Evolutionary conservation across 2,797 vertebrate genomes (phyloP).

Genomic region (Tauraco hartlaubi): DNA sequence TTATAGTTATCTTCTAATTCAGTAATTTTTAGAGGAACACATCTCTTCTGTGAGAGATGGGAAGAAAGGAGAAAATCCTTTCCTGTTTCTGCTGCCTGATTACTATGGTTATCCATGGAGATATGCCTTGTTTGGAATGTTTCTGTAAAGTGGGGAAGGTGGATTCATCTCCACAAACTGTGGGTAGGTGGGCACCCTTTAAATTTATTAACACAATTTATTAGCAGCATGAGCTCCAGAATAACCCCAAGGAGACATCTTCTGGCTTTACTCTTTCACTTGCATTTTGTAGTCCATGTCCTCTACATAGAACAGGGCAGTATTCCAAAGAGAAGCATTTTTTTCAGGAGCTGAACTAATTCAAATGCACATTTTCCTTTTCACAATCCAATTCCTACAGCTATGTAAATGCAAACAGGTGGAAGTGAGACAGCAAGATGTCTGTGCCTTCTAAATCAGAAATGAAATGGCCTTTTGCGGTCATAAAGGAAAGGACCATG

Average conservation of each 20-base stretch:
- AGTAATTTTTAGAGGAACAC: not conserved
- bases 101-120: not conserved
- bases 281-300: not conserved
- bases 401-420: not conserved
- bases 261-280: not conserved
- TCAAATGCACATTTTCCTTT: not conserved
- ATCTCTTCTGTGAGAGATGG: not conserved
- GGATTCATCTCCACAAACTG: not conserved
- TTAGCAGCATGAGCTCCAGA: not conserved
- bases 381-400: not conserved
- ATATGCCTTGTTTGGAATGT: not conserved
- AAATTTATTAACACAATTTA: not conserved
- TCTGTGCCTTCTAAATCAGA: not conserved
- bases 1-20: not conserved
- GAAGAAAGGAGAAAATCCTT: not conserved
- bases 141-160: not conserved
- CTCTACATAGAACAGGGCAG: not conserved
- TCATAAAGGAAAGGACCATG: not conserved
- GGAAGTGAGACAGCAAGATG: not conserved
- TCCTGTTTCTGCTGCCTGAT: not conserved
- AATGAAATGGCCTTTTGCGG: not conserved
- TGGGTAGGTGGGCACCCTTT: not conserved
- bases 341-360: not conserved
- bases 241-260: not conserved
- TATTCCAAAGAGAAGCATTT: not conserved